Conservation (phyloP, 2,888 invertebrate genomes). For the Malachius bipustulatus region DNA sequence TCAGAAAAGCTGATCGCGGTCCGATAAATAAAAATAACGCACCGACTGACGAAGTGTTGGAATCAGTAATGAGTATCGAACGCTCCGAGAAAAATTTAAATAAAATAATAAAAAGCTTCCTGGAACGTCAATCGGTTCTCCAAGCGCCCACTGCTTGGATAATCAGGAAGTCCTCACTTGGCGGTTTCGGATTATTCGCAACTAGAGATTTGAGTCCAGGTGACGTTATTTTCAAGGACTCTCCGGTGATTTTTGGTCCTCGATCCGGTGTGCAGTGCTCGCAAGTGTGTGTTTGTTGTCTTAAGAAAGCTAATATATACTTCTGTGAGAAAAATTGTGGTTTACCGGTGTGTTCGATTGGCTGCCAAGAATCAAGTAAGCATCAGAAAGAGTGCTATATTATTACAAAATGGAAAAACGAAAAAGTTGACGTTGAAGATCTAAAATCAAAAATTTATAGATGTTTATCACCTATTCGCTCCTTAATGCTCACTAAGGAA, state of each 20-base stretch:
- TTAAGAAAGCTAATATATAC: slow-evolving; percentile 35
- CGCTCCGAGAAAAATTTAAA: slow-evolving; percentile 11
- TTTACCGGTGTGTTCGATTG: slow-evolving; percentile 54
- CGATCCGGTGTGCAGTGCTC: slow-evolving; percentile 43
- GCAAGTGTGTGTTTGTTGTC: slow-evolving; percentile 55
- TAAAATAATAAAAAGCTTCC: slow-evolving; percentile 18
- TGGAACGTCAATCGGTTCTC: slow-evolving; percentile 17
- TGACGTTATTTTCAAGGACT: slow-evolving; percentile 59
- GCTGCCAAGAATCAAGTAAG: slow-evolving; percentile 45
- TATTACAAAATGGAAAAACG: slow-evolving; percentile 44
- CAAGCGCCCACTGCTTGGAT: slow-evolving; percentile 42
- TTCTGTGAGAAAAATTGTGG: slow-evolving; percentile 52
- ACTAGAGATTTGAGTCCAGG: slow-evolving; percentile 51
- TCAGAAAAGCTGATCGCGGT: too few species aligned
- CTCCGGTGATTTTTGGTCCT: slow-evolving; percentile 58
- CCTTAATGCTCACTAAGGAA: slow-evolving; percentile 34
- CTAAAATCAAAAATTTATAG: slow-evolving; percentile 26
- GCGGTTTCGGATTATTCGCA: slow-evolving; percentile 63
- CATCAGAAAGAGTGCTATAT: slow-evolving; percentile 56
- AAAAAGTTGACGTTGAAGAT: slow-evolving; percentile 29
- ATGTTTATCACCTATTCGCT: slow-evolving; percentile 37
- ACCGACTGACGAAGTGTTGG: too few species aligned
- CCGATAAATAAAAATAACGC: too few species aligned
- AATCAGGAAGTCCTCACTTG: slow-evolving; percentile 46
- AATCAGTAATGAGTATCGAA: slow-evolving; percentile 1